Conservation (phyloP, 2,888 invertebrate genomes). For the Pachliopta kotzebuea region DNA sequence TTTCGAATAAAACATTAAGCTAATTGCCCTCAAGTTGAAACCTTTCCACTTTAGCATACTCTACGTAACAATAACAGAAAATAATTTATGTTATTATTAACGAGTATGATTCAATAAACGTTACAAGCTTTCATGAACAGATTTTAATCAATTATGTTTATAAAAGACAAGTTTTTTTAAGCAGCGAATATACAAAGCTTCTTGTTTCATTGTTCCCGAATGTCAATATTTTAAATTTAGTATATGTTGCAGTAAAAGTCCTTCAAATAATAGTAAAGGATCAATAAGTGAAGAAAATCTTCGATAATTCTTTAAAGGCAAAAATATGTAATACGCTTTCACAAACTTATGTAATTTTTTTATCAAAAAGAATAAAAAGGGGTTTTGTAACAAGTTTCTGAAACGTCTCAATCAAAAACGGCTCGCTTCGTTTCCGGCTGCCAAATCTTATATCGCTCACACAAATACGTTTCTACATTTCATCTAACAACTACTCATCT, state of each 20-base stretch:
- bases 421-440: constrained; percentile 26
- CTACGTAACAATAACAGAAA: background rate
- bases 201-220: no score
- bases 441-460: constrained; percentile 35
- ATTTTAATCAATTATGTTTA: background rate
- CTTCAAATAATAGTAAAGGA: no score
- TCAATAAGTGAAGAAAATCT: no score
- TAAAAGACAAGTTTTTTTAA: background rate
- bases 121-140: background rate
- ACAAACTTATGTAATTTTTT: background rate
- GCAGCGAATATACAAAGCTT: no score
- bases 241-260: no score
- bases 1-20: no score
- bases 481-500: constrained; percentile 25
- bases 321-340: no score
- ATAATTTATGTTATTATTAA: no score
- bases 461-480: constrained; percentile 27
- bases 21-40: background rate
- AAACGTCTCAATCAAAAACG: constrained; percentile 24
- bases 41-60: background rate
- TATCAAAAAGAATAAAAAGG: constrained; percentile 6
- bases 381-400: constrained; percentile 16
- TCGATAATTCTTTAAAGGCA: no score
- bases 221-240: no score
- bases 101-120: no score